Evolutionary conservation across 2,113 vertebrate genomes (phyloP), one percentile per base, ranked within the genome.

Genomic region (Oncorhynchus mykiss): DNA sequence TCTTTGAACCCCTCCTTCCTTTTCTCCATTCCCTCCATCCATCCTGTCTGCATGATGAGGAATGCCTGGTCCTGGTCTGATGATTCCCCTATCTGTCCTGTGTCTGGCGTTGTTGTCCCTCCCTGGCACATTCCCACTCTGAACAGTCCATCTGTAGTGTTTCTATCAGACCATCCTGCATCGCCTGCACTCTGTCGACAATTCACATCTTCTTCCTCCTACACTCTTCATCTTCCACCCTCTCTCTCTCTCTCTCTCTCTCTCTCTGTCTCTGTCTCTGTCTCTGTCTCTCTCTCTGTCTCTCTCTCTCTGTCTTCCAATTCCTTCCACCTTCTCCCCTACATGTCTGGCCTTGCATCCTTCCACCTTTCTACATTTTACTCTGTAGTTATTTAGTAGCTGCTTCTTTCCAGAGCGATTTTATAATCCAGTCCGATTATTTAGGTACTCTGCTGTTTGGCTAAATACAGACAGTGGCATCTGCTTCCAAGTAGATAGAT

Each of bases 1-100:
- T 94, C 88, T 93, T 84, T 45, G 2, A 45, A 45, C 39, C 25
- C 34, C 27, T 12, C 27, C 18, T 34, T 25, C 64, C 49, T 31
- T 3, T 22, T 25, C 14, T 51, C 62, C 48, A 18, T 54, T 54
- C 66, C 51, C 6, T 54, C 16, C 20, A n/a, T 68, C 18, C 64
- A 8, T 45, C 39, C 39, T 9, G 31, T 68, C 67, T 20, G 31
- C 31, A 39, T 34, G 29, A 39, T 75, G 25, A 31, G 22, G 24
- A 31, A 49, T 22, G 16, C 24, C 20, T 24, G 4, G 49, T 16
- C 51, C 51, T 54, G 60, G 31, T 25, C 65, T 57, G 22, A 57
- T 57, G 59, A n/a, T 22, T 8, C 59, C 6, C 7, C n/a, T 2
- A n/a, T 62, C n/a, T 62, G 9, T 45, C 39, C 39, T 45, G 39